Evolutionary conservation across 1,140 invertebrate genomes (phyloP).

Genomic region (Zaprionus kolodkinae): DNA sequence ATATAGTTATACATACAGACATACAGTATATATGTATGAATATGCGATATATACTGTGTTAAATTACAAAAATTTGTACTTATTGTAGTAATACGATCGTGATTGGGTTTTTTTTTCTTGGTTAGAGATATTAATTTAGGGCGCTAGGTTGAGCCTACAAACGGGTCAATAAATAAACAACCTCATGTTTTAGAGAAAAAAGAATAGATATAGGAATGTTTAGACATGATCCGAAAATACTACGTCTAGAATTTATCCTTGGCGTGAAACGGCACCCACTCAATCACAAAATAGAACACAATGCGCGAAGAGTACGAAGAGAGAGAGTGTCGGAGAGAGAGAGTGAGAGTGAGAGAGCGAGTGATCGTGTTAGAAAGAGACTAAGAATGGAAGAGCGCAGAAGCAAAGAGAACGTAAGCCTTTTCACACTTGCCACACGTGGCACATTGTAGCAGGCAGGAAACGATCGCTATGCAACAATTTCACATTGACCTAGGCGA

Average conservation of each 20-base stretch:
- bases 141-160: background rate
- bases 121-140: background rate
- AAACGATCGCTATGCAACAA: constrained; percentile 30
- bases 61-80: constrained; percentile 4
- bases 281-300: constrained; percentile 22
- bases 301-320: background rate
- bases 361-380: background rate
- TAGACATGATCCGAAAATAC: constrained; percentile 46
- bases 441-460: constrained; percentile 48
- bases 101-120: background rate
- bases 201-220: constrained; percentile 26
- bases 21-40: background rate
- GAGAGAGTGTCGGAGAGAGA: background rate
- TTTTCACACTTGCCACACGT: constrained; percentile 35
- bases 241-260: constrained; percentile 14
- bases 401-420: constrained; percentile 1
- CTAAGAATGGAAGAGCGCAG: background rate
- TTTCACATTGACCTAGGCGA: constrained; percentile 9
- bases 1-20: background rate
- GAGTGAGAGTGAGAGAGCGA: background rate
- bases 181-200: background rate
- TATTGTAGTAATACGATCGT: background rate
- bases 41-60: background rate
- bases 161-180: background rate
- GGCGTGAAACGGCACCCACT: constrained; percentile 25